These are phyloP conservation scores for Heliconius aoede DNA, from an alignment of 2,888 invertebrate species.

Conservation along the genomic window DNA sequence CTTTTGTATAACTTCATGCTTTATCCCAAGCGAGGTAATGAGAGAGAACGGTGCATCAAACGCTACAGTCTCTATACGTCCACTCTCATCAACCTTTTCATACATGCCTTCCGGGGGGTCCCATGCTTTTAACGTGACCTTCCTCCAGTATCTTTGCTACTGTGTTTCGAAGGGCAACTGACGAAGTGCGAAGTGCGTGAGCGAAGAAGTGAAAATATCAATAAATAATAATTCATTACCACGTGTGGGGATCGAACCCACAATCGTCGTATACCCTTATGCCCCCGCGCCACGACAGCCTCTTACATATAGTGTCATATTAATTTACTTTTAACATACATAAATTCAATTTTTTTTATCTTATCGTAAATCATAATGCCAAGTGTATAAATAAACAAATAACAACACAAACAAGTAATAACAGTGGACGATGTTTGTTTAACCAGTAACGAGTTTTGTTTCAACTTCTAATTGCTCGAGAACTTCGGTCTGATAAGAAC, in stretches of 20 bases:
- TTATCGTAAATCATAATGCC: not conserved
- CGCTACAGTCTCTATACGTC: too few relatives aligned
- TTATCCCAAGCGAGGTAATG: too few relatives aligned
- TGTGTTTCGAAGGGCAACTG: too few relatives aligned
- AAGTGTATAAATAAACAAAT: not conserved
- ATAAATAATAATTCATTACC: too few relatives aligned
- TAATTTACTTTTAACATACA: not conserved
- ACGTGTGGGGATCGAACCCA: not conserved
- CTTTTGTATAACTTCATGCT: too few relatives aligned
- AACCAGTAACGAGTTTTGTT: constrained; percentile 22
- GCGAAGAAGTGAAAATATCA: too few relatives aligned
- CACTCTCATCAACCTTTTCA: too few relatives aligned
- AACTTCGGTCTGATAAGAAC: constrained; percentile 1
- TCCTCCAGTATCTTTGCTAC: too few relatives aligned
- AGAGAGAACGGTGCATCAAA: too few relatives aligned
- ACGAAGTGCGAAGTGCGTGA: too few relatives aligned
- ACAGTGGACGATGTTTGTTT: constrained; percentile 1
- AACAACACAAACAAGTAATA: constrained; percentile 6
- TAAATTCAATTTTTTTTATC: not conserved
- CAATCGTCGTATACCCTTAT: not conserved
- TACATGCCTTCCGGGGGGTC: too few relatives aligned
- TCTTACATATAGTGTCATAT: not conserved
- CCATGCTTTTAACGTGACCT: too few relatives aligned
- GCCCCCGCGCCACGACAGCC: not conserved
- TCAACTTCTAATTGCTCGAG: constrained; percentile 3